Percentiles rank a stretch among this genome's conserved stretches.
Conservation (phyloP, 2,797 vertebrate species). For the Sebastes nivosus region DNA sequence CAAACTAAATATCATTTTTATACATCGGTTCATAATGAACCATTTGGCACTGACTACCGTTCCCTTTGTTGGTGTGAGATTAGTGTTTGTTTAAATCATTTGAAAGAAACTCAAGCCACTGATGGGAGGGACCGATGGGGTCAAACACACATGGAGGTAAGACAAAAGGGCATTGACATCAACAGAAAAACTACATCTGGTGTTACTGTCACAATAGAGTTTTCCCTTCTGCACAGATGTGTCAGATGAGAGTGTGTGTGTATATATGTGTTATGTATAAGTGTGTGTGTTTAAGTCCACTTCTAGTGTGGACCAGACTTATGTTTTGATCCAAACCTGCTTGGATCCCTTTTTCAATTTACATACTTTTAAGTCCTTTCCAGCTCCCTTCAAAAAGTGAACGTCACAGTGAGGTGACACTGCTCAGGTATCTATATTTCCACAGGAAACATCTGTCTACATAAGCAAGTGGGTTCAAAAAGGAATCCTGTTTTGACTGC, state of each 20-base stretch:
- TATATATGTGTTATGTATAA: background rate
- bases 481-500: constrained; percentile 68
- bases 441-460: constrained; percentile 99
- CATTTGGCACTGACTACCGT: constrained; percentile 63
- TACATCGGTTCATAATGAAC: constrained; percentile 66
- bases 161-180: constrained; percentile 75
- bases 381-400: constrained; percentile 56
- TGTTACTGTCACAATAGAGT: constrained; percentile 71
- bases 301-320: constrained; percentile 39
- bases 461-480: constrained; percentile 81
- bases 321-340: constrained; percentile 50
- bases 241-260: constrained; percentile 28
- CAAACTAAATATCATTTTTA: constrained; percentile 66
- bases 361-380: constrained; percentile 46
- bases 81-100: constrained; percentile 55
- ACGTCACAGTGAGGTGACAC: constrained; percentile 71
- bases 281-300: constrained; percentile 43
- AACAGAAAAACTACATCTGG: constrained; percentile 79
- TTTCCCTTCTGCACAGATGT: constrained; percentile 61
- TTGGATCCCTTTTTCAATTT: constrained; percentile 36
- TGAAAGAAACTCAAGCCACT: constrained; percentile 60
- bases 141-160: constrained; percentile 71
- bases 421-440: constrained; percentile 93
- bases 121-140: constrained; percentile 41
- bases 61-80: constrained; percentile 50